Base-by-base conservation (phyloP, 2,797 vertebrate genomes). In the Vireo griseus region DNA sequence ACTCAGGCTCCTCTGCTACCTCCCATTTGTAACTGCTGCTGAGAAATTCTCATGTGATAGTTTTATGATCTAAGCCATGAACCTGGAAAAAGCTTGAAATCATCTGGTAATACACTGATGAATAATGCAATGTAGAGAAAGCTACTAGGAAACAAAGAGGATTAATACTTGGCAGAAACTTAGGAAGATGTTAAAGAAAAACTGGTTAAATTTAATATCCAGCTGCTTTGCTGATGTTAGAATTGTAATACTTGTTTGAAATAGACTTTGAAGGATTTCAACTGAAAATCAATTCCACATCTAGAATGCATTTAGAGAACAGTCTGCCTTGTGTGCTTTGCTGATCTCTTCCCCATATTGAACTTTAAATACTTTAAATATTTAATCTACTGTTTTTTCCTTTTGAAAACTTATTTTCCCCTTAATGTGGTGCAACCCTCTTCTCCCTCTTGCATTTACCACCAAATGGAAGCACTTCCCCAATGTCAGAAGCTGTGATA, bases 141-240 rank as follows among this genome's bases (percentile, higher is more conserved):
- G 29, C 58, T 85, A 96, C 95, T 88, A 96, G 91, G 72, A 96
- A 90, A 90, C 63, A 61, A 87, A 72, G 90, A 55, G 59, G 52
- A 96, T 97, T 94, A 95, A 96, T 96, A 91, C 55, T 97, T 93
- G 91, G 66, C 87, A 96, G 88, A 67, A 94, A 76, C 71, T 90
- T 54, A 66, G 45, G 82, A 95, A 96, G 94, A 95, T 75, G 72
- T 80, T 88, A 58, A 94, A 95, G 94, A 92, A 45, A 67, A 93
- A 96, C 58, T 76, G 88, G 94, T 55, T 96, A 86, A 94, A 97
- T 95, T 95, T 96, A 96, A 95, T 96, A 96, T 92, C 76, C 92
- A 96, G 77, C 71, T 91, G 90, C 82, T 96, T 93, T 94, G 93
- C 84, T 88, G 87, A 77, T 90, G 82, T 91, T 92, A 79, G 47